Conservation (phyloP, 2,888 invertebrate genomes). For the Ornithoptera priamus region DNA sequence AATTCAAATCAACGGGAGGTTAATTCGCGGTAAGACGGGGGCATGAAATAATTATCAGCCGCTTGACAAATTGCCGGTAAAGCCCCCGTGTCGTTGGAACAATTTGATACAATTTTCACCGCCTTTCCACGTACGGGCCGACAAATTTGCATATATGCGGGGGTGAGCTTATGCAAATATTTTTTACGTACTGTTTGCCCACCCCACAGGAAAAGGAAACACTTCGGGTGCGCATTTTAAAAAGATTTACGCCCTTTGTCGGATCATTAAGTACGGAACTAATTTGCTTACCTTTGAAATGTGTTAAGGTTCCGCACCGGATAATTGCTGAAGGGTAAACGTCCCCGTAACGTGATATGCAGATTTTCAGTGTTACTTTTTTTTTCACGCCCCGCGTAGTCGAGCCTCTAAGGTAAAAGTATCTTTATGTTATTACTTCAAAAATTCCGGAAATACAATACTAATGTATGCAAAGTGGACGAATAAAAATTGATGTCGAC, state of each 20-base stretch:
- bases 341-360: slow-evolving; percentile 72
- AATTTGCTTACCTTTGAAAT: slow-evolving; percentile 81
- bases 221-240: slow-evolving; percentile 73
- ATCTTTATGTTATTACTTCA: slow-evolving; percentile 14
- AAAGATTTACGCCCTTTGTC: slow-evolving; percentile 80
- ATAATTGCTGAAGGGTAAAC: slow-evolving; percentile 69
- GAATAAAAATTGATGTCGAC: slow-evolving; percentile 30
- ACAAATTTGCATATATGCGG: slow-evolving; percentile 73
- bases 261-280: slow-evolving; percentile 79
- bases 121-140: slow-evolving; percentile 67
- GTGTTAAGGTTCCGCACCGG: slow-evolving; percentile 73
- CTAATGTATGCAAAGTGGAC: slow-evolving; percentile 30
- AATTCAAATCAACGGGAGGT: slow-evolving; percentile 37
- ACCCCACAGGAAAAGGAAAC: slow-evolving; percentile 70
- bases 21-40: slow-evolving; percentile 54
- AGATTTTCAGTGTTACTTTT: slow-evolving; percentile 62
- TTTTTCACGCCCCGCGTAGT: slow-evolving; percentile 41
- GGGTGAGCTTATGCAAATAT: slow-evolving; percentile 75
- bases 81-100: slow-evolving; percentile 70
- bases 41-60: slow-evolving; percentile 74
- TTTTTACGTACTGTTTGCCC: slow-evolving; percentile 73
- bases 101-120: slow-evolving; percentile 79
- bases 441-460: slow-evolving; percentile 13
- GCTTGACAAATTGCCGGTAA: slow-evolving; percentile 76
- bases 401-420: slow-evolving; percentile 19